Base-by-base conservation (phyloP, 2,797 vertebrate genomes). In the Enteromius argenteus region DNA sequence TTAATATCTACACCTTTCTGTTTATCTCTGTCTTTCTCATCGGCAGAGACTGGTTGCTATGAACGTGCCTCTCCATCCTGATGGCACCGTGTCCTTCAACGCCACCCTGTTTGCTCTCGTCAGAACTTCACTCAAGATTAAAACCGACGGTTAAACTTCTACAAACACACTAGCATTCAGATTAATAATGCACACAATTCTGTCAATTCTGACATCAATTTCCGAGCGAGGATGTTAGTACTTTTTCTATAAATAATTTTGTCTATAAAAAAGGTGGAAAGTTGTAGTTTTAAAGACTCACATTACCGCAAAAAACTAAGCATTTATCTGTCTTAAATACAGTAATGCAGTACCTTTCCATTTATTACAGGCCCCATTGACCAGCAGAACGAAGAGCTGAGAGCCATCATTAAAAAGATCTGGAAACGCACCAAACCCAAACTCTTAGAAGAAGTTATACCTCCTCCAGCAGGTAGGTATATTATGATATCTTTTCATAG, bases 351-450 rank as follows among this genome's bases (percentile, higher is more conserved):
- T 67, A 67, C 32, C 17, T 32, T 56, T 58, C 10, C 2, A 0
- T 66, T 76, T 3, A 42, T 30, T 62, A 32, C 84, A 99, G 98
- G 98, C 58, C 96, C 97, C 85, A 96, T 98, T 21, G 98, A 99
- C 15, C 96, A 97, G 89, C 96, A 97, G 89, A 99, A 99, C 0
- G 98, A 99, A 90, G 98, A 99, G 90, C 94, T 99, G 86, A 93
- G 96, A 91, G 90, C 89, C 56, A 98, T 99, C 85, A 98, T 99
- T 79, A 99, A 96, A 92, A 99, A 99, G 91, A 99, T 99, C 91
- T 99, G 98, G 98, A 99, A 99, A 90, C 93, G 97, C 83, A 99
- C 98, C 0, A 99, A 98, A 90, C 97, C 98, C 88, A 99, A 99
- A 88, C 96, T 99, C 0, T 91, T 99, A 88, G 98, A 99, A 76